These are phyloP conservation scores for Taeniopygia guttata DNA, from an alignment of 2,797 vertebrate species.

Conservation along the genomic window DNA sequence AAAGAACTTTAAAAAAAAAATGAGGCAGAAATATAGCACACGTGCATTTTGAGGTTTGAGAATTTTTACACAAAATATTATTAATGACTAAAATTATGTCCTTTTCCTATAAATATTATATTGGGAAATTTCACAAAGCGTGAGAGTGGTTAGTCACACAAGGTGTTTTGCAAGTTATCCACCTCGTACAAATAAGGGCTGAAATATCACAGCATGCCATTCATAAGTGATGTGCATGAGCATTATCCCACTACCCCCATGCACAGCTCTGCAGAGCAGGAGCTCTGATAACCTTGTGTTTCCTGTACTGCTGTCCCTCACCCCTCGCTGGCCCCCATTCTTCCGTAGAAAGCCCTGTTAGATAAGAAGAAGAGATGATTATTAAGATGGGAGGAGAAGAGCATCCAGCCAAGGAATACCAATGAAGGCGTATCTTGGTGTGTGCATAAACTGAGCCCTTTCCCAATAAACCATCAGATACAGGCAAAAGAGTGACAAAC, in stretches of 20 bases:
- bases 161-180: background rate
- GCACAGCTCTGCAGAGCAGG: background rate
- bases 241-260: background rate
- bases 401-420: constrained; percentile 42
- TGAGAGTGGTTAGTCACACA: background rate
- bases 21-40: background rate
- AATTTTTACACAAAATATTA: background rate
- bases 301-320: background rate
- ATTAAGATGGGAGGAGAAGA: constrained; percentile 62
- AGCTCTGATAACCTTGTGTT: constrained; percentile 35
- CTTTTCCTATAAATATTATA: background rate
- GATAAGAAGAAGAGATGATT: constrained; percentile 62
- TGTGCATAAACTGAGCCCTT: background rate
- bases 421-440: constrained; percentile 32
- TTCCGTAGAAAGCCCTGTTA: background rate
- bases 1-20: too few relatives aligned
- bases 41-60: background rate
- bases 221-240: background rate
- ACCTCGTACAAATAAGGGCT: background rate
- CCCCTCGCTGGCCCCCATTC: constrained; percentile 9
- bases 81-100: background rate
- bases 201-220: background rate
- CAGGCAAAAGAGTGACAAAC: constrained; percentile 6
- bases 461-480: constrained; percentile 35
- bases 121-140: background rate